phyloP scores from a whole-genome alignment of 2,888 invertebrate genomes.

The Hypercompe scribonia region DNA sequence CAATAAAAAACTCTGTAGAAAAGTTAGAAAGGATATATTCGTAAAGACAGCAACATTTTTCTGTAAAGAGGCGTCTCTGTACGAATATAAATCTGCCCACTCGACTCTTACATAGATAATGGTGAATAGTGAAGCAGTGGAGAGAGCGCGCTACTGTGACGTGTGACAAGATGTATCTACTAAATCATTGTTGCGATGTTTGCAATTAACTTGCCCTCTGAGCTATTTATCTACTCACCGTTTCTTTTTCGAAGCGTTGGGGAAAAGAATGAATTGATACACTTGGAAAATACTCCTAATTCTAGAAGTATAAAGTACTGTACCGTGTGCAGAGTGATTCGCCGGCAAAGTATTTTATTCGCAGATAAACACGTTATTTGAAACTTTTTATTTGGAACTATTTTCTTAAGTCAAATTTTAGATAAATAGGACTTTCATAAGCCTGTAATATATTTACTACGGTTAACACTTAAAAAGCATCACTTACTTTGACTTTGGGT shows the following conservation, averaged over 20 bases:
- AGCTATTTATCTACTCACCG: slow-evolving; percentile 30
- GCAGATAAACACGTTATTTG: too few relatives aligned
- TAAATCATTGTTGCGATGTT: slow-evolving; percentile 65
- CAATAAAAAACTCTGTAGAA: slow-evolving; percentile 39
- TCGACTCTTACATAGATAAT: slow-evolving; percentile 55
- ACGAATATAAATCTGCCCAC: slow-evolving; percentile 52
- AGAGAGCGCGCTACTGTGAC: slow-evolving; percentile 39
- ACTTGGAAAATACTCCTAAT: not conserved
- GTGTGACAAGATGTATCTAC: slow-evolving; percentile 45
- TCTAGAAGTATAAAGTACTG: not conserved
- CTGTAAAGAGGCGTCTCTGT: slow-evolving; percentile 44
- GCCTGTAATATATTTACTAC: too few relatives aligned
- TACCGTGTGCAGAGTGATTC: not conserved
- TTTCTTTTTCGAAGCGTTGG: slow-evolving; percentile 23
- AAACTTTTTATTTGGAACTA: too few relatives aligned
- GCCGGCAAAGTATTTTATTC: too few relatives aligned
- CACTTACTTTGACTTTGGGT: too few relatives aligned
- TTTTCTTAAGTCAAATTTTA: too few relatives aligned
- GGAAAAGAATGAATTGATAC: not conserved
- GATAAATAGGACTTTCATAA: too few relatives aligned
- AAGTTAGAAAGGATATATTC: slow-evolving; percentile 45
- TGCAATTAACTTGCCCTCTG: slow-evolving; percentile 57
- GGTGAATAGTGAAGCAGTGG: slow-evolving; percentile 49
- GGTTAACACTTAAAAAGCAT: too few relatives aligned
- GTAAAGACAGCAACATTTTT: slow-evolving; percentile 49